These are phyloP conservation scores for Orthosia cruda DNA, from an alignment of 2,888 invertebrate genomes.

Conservation along the genomic window DNA sequence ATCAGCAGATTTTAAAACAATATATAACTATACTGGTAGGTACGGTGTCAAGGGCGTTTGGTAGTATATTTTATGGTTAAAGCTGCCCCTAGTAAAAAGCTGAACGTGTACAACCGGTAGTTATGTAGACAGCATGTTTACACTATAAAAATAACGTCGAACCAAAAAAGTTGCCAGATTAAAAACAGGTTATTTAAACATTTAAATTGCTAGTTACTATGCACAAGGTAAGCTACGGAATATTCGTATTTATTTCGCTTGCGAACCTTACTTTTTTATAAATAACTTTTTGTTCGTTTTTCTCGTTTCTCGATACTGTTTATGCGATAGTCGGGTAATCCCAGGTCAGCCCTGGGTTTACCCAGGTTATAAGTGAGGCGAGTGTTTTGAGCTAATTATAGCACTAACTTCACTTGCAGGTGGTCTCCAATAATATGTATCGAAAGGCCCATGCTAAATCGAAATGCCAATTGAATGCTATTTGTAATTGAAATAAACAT, in stretches of 20 bases:
- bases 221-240: constrained; percentile 1
- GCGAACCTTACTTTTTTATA: constrained; percentile 9
- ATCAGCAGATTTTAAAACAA: constrained; percentile 11
- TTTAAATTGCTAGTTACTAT: constrained; percentile 24
- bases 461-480: no score
- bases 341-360: constrained; percentile 15
- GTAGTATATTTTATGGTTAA: constrained; percentile 27
- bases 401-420: constrained; percentile 1
- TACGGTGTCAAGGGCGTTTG: constrained; percentile 20
- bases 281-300: constrained; percentile 26
- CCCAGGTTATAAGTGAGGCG: neutral
- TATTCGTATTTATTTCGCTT: constrained; percentile 21
- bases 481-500: no score
- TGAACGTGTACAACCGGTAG: constrained; percentile 12
- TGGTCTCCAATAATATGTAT: no score
- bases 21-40: neutral
- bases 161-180: constrained; percentile 10
- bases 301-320: constrained; percentile 13
- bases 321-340: constrained; percentile 13
- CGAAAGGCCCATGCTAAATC: no score
- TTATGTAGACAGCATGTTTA: constrained; percentile 14
- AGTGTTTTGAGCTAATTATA: constrained; percentile 27
- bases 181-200: constrained; percentile 40
- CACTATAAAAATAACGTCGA: constrained; percentile 22
- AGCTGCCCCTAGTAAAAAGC: constrained; percentile 19